Percentiles rank a stretch among this genome's conserved stretches.
Evolutionary conservation across 2,113 vertebrate species (phyloP).

Genomic region (Eira barbara): DNA sequence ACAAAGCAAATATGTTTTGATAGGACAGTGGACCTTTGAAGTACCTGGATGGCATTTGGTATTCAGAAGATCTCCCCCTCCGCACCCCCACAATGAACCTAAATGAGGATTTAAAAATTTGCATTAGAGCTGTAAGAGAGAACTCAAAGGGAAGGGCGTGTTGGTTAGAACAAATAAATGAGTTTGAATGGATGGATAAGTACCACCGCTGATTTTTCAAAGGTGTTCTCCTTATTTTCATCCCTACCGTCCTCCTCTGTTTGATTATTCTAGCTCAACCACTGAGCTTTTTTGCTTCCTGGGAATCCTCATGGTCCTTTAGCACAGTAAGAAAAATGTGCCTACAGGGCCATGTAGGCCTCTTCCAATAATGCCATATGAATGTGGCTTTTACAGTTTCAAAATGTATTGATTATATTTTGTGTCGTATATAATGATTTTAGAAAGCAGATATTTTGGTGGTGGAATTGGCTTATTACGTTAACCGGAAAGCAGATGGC

Average conservation of each 20-base stretch:
- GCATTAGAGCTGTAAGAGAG: not conserved
- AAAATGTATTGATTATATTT: slow-evolving; percentile 76
- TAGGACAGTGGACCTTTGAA: not conserved
- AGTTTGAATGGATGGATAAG: not conserved
- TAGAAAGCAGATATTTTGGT: slow-evolving; percentile 72
- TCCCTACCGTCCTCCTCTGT: not conserved
- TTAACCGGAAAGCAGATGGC: slow-evolving; percentile 83
- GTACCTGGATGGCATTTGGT: not conserved
- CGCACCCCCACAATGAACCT: not conserved
- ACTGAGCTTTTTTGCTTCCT: slow-evolving; percentile 41
- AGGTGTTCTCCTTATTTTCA: not conserved
- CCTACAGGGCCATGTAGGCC: slow-evolving; percentile 53
- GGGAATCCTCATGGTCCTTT: slow-evolving; percentile 61
- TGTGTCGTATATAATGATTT: slow-evolving; percentile 72
- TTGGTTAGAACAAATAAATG: not conserved
- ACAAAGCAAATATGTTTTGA: slow-evolving; percentile 24
- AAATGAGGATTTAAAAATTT: slow-evolving; percentile 29
- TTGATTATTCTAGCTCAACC: slow-evolving; percentile 25
- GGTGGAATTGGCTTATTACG: slow-evolving; percentile 80
- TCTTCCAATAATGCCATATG: slow-evolving; percentile 55
- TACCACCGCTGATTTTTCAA: slow-evolving; percentile 29
- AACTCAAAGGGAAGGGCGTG: not conserved
- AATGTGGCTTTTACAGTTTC: slow-evolving; percentile 67
- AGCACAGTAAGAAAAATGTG: slow-evolving; percentile 58
- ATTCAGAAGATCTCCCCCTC: not conserved